Percentiles rank a stretch among this genome's conserved stretches.
Conservation (phyloP, 2,888 invertebrate species). For the Hirtodrosophila trivittata region DNA sequence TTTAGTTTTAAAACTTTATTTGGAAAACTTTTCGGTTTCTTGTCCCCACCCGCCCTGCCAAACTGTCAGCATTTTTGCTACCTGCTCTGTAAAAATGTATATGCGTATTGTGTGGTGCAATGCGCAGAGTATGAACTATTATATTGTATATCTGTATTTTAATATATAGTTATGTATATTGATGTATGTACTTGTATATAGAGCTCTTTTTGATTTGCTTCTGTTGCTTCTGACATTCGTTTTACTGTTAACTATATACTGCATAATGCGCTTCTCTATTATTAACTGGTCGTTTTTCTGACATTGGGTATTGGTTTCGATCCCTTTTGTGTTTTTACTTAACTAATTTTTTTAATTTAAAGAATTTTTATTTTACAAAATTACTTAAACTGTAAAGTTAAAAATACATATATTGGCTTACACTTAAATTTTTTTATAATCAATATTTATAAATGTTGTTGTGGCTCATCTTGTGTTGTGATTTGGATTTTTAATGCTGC, state of each 20-base stretch:
- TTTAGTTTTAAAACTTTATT: conserved; percentile 82
- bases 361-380: conserved; percentile 75
- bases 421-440: conserved; percentile 70
- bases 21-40: conserved; percentile 79
- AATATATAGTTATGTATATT: conserved; percentile 54
- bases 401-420: conserved; percentile 74
- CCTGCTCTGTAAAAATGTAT: conserved; percentile 77
- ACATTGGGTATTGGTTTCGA: conserved; percentile 46
- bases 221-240: conserved; percentile 59
- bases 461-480: conserved; percentile 39
- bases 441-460: conserved; percentile 58
- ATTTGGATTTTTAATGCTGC: conserved; percentile 47
- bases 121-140: conserved; percentile 63
- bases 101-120: conserved; percentile 64
- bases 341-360: conserved; percentile 72
- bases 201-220: conserved; percentile 77
- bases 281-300: conserved; percentile 52
- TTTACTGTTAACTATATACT: no score
- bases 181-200: conserved; percentile 49
- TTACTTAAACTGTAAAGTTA: conserved; percentile 70
- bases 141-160: conserved; percentile 62
- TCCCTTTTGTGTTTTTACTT: conserved; percentile 32
- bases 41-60: conserved; percentile 37
- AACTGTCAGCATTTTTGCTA: conserved; percentile 36
- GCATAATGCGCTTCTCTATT: no score